Conservation (phyloP, 2,113 vertebrate species). For the Heterochromis multidens region DNA sequence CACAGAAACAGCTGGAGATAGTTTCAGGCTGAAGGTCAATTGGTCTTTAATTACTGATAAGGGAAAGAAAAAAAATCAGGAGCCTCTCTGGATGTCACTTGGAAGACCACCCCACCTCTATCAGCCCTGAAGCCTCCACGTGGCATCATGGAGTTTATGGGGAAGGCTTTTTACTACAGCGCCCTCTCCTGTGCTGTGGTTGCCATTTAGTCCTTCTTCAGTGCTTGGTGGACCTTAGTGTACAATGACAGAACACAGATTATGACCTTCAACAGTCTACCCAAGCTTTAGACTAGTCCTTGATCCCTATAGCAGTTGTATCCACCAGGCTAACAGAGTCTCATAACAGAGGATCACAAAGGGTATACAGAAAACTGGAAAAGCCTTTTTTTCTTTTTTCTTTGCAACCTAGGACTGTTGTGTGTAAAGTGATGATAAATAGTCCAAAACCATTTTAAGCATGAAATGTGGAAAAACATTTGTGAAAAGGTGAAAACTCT, state of each 20-base stretch:
- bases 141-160: not conserved
- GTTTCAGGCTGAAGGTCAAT: not conserved
- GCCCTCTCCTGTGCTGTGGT: conserved; percentile 2
- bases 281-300: not conserved
- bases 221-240: not conserved
- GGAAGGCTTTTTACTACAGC: not conserved
- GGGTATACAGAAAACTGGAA: not conserved
- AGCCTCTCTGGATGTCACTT: not conserved
- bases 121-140: not conserved
- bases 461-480: not conserved
- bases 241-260: not conserved
- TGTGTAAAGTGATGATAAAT: not conserved
- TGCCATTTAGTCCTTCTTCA: not conserved
- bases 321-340: not conserved
- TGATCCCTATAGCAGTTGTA: not conserved
- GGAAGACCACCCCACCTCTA: not conserved
- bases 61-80: not conserved
- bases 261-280: not conserved
- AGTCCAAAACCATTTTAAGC: too few species aligned
- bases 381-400: not conserved
- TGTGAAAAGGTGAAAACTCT: not conserved
- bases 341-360: not conserved
- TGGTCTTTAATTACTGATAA: not conserved
- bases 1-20: not conserved
- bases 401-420: not conserved